Conservation (phyloP, 2,888 invertebrate species). For the Corythucha ciliata region DNA sequence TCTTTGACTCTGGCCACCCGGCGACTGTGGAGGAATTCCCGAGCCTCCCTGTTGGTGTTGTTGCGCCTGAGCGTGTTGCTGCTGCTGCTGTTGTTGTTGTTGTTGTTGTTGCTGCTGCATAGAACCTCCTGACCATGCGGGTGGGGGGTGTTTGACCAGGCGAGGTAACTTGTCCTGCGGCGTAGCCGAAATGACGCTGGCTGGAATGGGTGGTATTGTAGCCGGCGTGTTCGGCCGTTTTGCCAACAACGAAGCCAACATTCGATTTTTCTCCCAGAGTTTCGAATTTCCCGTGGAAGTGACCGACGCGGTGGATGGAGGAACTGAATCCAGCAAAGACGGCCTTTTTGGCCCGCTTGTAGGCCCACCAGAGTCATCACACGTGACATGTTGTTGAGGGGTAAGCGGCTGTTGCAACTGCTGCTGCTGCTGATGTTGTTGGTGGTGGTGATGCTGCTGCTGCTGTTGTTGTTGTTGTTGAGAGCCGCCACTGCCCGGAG, state of each 20-base stretch:
- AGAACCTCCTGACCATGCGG: conserved; percentile 34
- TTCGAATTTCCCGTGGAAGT: conserved; percentile 47
- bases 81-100: conserved; percentile 39
- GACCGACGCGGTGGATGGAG: conserved; percentile 18
- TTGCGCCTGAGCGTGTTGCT: conserved; percentile 38
- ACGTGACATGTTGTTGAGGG: neutral
- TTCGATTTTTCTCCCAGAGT: conserved; percentile 72
- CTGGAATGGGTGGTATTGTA: conserved; percentile 53
- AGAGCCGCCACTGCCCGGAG: conserved; percentile 36
- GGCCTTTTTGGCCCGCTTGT: neutral
- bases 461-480: conserved; percentile 50
- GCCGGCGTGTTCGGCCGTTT: conserved; percentile 60
- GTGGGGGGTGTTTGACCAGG: conserved; percentile 35
- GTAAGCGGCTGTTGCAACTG: conserved; percentile 4
- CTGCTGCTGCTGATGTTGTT: conserved; percentile 3
- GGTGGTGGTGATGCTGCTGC: conserved; percentile 40
- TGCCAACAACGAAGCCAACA: conserved; percentile 72
- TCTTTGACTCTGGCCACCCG: neutral
- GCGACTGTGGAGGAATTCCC: conserved; percentile 35
- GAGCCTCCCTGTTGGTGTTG: conserved; percentile 42
- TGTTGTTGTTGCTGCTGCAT: conserved; percentile 33
- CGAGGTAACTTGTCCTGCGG: conserved; percentile 60
- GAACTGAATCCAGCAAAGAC: conserved; percentile 2
- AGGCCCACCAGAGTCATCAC: no score
- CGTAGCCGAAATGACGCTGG: conserved; percentile 55